Conservation (phyloP, 2,888 invertebrate genomes). For the Scaeva pyrastri region DNA sequence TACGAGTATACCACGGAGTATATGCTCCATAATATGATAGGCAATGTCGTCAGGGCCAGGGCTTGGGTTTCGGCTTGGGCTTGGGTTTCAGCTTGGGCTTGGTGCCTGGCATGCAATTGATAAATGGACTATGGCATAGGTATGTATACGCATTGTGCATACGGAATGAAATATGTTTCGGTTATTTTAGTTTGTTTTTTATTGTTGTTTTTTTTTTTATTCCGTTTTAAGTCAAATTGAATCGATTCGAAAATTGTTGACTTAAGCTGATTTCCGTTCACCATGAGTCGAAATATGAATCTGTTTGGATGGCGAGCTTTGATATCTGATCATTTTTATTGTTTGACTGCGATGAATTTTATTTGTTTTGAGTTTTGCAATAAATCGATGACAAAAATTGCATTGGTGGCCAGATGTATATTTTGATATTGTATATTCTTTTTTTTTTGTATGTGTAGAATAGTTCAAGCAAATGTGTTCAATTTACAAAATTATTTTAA, state of each 20-base stretch:
- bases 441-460: too few relatives aligned
- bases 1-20: background rate
- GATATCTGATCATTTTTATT: conserved; percentile 45
- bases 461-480: too few relatives aligned
- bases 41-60: conserved; percentile 24
- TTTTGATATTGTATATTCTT: too few relatives aligned
- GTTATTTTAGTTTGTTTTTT: background rate
- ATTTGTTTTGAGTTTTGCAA: conserved; percentile 23
- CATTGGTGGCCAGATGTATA: background rate
- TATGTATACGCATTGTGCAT: background rate
- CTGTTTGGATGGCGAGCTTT: conserved; percentile 45
- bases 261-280: conserved; percentile 64
- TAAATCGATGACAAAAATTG: conserved; percentile 34
- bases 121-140: conserved; percentile 8
- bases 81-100: background rate
- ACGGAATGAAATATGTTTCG: conserved; percentile 39
- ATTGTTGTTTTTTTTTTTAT: conserved; percentile 1
- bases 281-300: conserved; percentile 56
- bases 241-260: conserved; percentile 60
- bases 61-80: too few relatives aligned
- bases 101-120: conserved; percentile 37
- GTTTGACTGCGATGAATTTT: conserved; percentile 25
- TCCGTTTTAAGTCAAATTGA: conserved; percentile 35
- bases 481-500: too few relatives aligned
- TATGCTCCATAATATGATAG: background rate